Conservation (phyloP, 2,797 vertebrate species). For the Manis pentadactyla region DNA sequence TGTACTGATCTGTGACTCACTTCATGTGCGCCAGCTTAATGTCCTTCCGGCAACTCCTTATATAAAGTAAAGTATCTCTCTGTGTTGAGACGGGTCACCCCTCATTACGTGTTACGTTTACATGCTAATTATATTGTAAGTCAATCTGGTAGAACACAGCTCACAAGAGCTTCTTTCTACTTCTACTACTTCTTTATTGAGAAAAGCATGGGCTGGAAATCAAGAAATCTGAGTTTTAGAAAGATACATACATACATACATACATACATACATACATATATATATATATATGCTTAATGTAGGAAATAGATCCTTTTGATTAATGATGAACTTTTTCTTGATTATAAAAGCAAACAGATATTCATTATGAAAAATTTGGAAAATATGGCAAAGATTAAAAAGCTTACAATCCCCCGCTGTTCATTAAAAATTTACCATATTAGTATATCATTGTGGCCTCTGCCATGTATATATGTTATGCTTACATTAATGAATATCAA, state of each 20-base stretch:
- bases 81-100: not conserved
- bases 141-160: not conserved
- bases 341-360: not conserved
- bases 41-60: not conserved
- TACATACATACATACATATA: not conserved
- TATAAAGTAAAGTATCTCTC: not conserved
- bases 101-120: not conserved
- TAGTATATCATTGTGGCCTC: fast-evolving
- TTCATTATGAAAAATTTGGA: not conserved
- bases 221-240: not conserved
- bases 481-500: fast-evolving
- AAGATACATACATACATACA: fast-evolving
- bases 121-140: not conserved
- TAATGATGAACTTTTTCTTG: not conserved
- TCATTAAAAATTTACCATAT: not conserved
- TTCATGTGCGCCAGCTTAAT: fast-evolving
- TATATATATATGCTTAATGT: not conserved
- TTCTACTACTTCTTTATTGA: not conserved
- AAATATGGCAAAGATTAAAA: not conserved
- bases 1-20: not conserved
- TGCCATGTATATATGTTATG: fast-evolving
- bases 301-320: not conserved
- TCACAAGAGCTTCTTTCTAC: fast-evolving
- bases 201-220: not conserved
- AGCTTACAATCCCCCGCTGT: not conserved